These are phyloP conservation scores for Augiades crinisus DNA, from an alignment of 2,888 invertebrate genomes.

Conservation along the genomic window DNA sequence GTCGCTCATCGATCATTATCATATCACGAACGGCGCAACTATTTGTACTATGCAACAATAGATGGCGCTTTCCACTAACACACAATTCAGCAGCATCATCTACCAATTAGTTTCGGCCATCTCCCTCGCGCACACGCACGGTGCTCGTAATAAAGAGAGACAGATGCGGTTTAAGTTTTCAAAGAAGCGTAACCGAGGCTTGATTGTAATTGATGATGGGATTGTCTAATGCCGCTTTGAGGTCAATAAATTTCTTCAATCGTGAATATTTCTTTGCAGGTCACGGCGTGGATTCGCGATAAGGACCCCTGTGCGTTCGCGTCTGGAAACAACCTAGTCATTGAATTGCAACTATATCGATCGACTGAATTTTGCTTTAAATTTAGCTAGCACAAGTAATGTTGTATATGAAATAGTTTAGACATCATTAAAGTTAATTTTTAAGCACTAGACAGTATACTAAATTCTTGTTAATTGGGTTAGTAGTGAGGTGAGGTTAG, in stretches of 20 bases:
- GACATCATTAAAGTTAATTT: no score
- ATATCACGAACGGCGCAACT: slow-evolving; percentile 64
- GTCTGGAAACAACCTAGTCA: not conserved
- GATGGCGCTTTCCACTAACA: slow-evolving; percentile 71
- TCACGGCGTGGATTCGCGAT: slow-evolving; percentile 36
- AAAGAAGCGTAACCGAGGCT: slow-evolving; percentile 57
- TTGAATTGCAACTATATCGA: not conserved
- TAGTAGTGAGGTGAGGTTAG: not conserved
- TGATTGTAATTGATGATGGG: slow-evolving; percentile 80
- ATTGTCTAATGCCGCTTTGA: slow-evolving; percentile 65
- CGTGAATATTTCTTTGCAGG: slow-evolving; percentile 63
- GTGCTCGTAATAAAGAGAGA: slow-evolving; percentile 7
- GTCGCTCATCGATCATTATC: slow-evolving; percentile 68
- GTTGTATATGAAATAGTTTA: no score
- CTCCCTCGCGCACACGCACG: slow-evolving; percentile 39
- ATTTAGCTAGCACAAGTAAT: not conserved
- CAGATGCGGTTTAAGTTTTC: slow-evolving; percentile 35
- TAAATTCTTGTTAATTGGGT: no score
- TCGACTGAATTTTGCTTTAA: not conserved
- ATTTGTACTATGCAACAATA: slow-evolving; percentile 78
- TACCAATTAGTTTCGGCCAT: slow-evolving; percentile 62
- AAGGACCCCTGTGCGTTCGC: slow-evolving; percentile 8
- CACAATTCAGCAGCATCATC: slow-evolving; percentile 74
- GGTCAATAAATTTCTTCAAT: slow-evolving; percentile 67
- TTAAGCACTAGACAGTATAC: no score